Evolutionary conservation across 1,140 invertebrate species (phyloP).

Genomic region (Micrasema minimum): DNA sequence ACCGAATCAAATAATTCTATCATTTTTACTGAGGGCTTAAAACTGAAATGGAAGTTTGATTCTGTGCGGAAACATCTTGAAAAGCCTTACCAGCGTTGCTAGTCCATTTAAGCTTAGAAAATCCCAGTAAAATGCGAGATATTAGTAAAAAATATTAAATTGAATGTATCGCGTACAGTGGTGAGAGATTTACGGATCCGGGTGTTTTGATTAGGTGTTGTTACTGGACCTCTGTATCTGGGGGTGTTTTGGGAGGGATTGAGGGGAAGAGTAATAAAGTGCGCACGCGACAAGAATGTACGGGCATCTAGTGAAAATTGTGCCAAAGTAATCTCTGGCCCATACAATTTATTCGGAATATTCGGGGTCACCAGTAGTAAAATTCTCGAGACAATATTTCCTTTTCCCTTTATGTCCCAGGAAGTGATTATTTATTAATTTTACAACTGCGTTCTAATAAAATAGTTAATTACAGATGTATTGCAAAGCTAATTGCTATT

Average conservation of each 20-base stretch:
- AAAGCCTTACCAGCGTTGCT: background rate
- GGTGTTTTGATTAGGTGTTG: too few relatives aligned
- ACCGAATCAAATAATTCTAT: too few relatives aligned
- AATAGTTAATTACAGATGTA: too few relatives aligned
- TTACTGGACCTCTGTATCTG: too few relatives aligned
- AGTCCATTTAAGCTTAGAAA: too few relatives aligned
- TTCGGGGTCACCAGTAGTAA: slow-evolving; percentile 9
- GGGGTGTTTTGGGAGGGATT: background rate
- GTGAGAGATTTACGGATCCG: too few relatives aligned
- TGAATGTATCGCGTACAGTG: background rate
- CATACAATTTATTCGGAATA: slow-evolving; percentile 10
- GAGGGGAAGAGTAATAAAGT: slow-evolving; percentile 47
- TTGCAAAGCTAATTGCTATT: too few relatives aligned
- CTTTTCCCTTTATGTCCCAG: too few relatives aligned
- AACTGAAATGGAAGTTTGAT: background rate
- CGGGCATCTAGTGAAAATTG: slow-evolving; percentile 43
- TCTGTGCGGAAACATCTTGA: slow-evolving; percentile 1
- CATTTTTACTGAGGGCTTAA: too few relatives aligned
- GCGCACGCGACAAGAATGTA: slow-evolving; percentile 49
- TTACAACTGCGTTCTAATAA: too few relatives aligned
- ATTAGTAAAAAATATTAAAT: background rate
- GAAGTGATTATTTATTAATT: too few relatives aligned
- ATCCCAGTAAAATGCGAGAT: background rate
- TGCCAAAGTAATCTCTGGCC: slow-evolving; percentile 37
- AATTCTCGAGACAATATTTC: too few relatives aligned